phyloP scores from a whole-genome alignment of 1,140 invertebrate species.

The Bombus breviceps region DNA sequence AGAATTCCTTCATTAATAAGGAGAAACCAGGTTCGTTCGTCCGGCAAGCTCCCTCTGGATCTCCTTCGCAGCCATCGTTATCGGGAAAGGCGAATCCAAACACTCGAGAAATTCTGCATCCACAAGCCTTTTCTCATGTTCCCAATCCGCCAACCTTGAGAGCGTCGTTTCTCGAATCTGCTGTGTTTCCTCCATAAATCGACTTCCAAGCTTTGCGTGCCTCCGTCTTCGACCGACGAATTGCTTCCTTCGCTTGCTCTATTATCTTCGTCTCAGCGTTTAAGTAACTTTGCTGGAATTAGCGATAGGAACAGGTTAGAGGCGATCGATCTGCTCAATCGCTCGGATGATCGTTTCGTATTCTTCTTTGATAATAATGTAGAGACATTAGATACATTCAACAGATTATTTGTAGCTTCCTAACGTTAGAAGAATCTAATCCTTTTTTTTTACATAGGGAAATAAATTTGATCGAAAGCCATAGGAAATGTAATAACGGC shows the following conservation, averaged over 20 bases:
- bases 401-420: background rate
- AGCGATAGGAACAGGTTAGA: background rate
- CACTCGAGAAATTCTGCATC: background rate
- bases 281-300: background rate
- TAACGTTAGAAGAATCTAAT: too few relatives aligned
- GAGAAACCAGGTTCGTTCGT: background rate
- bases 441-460: too few relatives aligned
- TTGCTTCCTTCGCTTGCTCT: background rate
- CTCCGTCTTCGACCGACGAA: background rate
- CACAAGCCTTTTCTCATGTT: background rate
- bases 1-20: background rate
- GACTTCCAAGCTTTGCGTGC: background rate
- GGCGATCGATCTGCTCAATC: background rate
- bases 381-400: accelerated
- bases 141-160: background rate
- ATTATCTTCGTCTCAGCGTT: background rate
- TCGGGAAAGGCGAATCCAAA: background rate
- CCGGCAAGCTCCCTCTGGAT: background rate
- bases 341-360: background rate
- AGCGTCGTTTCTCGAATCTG: too few relatives aligned
- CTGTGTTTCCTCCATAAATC: background rate
- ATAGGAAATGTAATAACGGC: background rate
- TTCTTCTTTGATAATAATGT: background rate
- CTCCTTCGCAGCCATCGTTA: background rate
- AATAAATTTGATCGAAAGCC: background rate